Percentiles rank a stretch among this genome's conserved stretches.
Conservation (phyloP, 2,888 invertebrate genomes). For the Polietes domitor region DNA sequence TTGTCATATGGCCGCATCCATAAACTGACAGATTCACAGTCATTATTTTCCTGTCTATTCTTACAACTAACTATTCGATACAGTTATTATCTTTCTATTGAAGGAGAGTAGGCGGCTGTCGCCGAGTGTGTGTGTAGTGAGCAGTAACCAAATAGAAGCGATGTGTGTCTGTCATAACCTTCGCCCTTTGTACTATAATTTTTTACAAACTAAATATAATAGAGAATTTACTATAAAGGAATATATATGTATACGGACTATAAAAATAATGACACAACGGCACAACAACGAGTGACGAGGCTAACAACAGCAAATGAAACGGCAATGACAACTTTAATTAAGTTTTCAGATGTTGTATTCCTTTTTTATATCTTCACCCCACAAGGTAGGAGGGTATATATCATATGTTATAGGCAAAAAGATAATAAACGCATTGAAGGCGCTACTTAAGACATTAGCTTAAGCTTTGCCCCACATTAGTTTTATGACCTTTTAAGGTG, state of each 20-base stretch:
- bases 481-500: too few species aligned
- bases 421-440: too few species aligned
- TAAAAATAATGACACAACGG: neutral
- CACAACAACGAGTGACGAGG: neutral
- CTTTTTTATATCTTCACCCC: too few species aligned
- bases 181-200: conserved; percentile 51
- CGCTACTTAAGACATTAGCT: too few species aligned
- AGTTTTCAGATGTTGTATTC: neutral
- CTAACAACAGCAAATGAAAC: neutral
- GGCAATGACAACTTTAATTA: neutral
- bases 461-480: too few species aligned
- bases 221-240: conserved; percentile 26
- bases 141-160: neutral
- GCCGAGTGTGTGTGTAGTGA: neutral
- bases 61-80: neutral
- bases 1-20: neutral
- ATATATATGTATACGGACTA: neutral
- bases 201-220: conserved; percentile 44
- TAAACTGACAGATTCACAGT: neutral
- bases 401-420: too few species aligned
- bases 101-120: neutral
- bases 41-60: conserved; percentile 1
- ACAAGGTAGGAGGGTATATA: too few species aligned
- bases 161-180: conserved; percentile 43
- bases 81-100: neutral